Evolutionary conservation across 2,797 vertebrate genomes (phyloP).

Genomic region (Gobio occitaniae): DNA sequence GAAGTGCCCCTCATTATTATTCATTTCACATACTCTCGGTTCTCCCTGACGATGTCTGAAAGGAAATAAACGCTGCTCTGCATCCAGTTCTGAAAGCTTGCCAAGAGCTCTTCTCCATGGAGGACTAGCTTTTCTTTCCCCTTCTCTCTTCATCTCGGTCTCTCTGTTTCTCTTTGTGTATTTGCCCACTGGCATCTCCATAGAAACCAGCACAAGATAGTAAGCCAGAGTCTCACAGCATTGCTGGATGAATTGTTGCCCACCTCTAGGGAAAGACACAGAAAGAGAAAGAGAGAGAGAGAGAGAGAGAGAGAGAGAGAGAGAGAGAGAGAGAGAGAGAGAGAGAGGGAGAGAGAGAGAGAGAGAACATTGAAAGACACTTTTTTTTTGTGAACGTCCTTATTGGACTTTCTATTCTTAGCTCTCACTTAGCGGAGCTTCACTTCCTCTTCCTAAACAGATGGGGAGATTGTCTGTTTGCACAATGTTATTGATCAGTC

Average conservation of each 20-base stretch:
- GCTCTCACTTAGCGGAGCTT: slow-evolving; percentile 9
- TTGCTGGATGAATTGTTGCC: slow-evolving; percentile 27
- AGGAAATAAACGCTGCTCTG: slow-evolving; percentile 58
- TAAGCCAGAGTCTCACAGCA: slow-evolving; percentile 43
- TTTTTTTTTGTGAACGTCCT: slow-evolving; percentile 18
- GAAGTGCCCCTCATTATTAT: slow-evolving; percentile 52
- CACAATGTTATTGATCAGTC: slow-evolving; percentile 37
- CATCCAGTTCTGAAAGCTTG: slow-evolving; percentile 52
- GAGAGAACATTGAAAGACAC: slow-evolving; percentile 19
- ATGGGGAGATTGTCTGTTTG: slow-evolving; percentile 36
- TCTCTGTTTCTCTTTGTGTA: slow-evolving; percentile 34
- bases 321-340: slow-evolving; percentile 10
- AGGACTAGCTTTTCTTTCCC: slow-evolving; percentile 43
- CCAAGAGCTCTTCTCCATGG: slow-evolving; percentile 54
- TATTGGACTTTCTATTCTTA: slow-evolving; percentile 40
- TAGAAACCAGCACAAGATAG: slow-evolving; percentile 61
- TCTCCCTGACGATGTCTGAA: slow-evolving; percentile 37
- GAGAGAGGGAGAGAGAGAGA: slow-evolving; percentile 2
- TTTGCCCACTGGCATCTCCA: slow-evolving; percentile 61
- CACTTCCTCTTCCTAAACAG: slow-evolving; percentile 40
- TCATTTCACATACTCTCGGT: slow-evolving; percentile 58
- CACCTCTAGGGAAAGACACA: slow-evolving; percentile 45
- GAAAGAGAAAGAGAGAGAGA: slow-evolving; percentile 4
- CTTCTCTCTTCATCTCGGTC: slow-evolving; percentile 24
- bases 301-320: slow-evolving; percentile 5